Base-by-base conservation (phyloP, 2,888 invertebrate species). In the Oscheius sp. region DNA sequence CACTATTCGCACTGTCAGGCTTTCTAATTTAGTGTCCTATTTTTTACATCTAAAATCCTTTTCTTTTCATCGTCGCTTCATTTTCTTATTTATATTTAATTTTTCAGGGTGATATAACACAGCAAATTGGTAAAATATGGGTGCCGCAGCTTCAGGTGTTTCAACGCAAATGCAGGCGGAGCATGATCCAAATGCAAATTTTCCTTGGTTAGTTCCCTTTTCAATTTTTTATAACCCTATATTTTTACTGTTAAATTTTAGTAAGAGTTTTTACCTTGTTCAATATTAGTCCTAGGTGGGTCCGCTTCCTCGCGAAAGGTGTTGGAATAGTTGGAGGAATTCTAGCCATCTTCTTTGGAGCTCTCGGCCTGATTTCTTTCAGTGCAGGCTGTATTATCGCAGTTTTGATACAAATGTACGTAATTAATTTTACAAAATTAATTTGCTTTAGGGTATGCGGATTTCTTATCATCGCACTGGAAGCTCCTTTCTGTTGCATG, bases 401-500 rank as follows among this genome's bases (percentile, higher is more conserved):
- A 21, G 80, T 83, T 45, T 81, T 88, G 18, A 74, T 87, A 13
- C 88, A 87, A 74, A 77, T 88, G 87, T 87, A 63, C 79, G 81
- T 76, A 9, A 56, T 64, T 43, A 35, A 12, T 27, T 18, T 55
- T 12, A 35, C 23, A 35, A 23, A 35, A 16, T 5, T 18, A n/a
- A 46, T 68, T 68, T 3, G 1, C 16, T 85, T 73, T 59, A 92
- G 92, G 88, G 87, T 95, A 77, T 93, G 94, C 77, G 97, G 96
- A 52, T 95, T 97, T 90, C 88, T 94, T 77, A 93, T 95, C 76
- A 92, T 96, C 83, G 92, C 93, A 56, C 92, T 96, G 86, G 98
- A 98, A 90, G 96, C 97, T 52, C 98, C 98, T 0, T 97, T 95
- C 89, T 97, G 96, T 90, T 98, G 96, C 90, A 92, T 95, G 91